Base-by-base conservation (phyloP, 23 tunicate genomes). In the Ascidia mentula region DNA sequence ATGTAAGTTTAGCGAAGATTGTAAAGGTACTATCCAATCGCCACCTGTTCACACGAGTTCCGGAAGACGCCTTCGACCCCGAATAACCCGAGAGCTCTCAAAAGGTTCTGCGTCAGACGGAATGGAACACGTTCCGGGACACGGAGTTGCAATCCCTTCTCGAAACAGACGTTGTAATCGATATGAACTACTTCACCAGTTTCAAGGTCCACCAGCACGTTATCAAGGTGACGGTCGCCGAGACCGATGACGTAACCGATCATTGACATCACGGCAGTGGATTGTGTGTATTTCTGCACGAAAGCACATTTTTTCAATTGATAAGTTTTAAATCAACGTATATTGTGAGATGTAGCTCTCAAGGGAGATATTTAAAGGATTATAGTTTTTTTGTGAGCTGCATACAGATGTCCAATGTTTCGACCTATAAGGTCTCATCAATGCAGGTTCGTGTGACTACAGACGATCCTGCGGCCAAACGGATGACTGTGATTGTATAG, bases 121-220 rank as follows among this genome's bases (percentile, higher is more conserved):
- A 96, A 96, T 0, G 99, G 99, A 40, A 96, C 99, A 0, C 79
- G 69, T 61, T 96, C 99, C 0, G 99, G 99, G 13, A 96, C 97
- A 40, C 99, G 77, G 3, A 96, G 84, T 33, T 93, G 89, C 70
- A 83, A 37, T 0, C 99, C 99, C 69, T 96, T 96, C 77, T 96
- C 99, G 46, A 96, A 96, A 79, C 99, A 96, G 22, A 96, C 96
- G 53, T 96, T 96, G 86, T 96, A 96, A 75, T 96, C 99, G 60
- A 96, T 96, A 79, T 96, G 99, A n/a, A 96, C 99, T 6, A 96
- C 98, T 77, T 96, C 97, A 37, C 99, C 99, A 69, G 94, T 87
- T 72, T 96, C 97, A 30, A 92, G 86, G 60, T 96, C 99, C 35
- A 96, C 69, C 69, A 96, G 87, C 32, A 96, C 92, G 53, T 96